phyloP scores from a whole-genome alignment of 2,888 invertebrate genomes.

The Ptychoptera albimana region DNA sequence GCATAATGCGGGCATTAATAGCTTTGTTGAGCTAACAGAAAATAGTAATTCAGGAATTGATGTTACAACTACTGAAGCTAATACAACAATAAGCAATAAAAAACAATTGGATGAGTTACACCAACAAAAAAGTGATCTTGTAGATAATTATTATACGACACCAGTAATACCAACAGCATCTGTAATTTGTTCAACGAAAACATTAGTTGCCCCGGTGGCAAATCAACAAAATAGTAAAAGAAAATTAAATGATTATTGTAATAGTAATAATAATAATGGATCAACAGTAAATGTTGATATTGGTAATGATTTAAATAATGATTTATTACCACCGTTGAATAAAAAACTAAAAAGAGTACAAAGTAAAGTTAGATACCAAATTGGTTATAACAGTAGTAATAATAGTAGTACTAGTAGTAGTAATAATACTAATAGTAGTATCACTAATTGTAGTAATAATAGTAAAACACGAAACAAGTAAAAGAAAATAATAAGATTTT shows the following conservation, averaged over 20 bases:
- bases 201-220: too few relatives aligned
- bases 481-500: background rate
- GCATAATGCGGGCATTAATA: background rate
- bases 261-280: too few relatives aligned
- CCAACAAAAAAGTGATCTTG: too few relatives aligned
- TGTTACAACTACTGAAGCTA: background rate
- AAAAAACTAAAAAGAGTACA: constrained; percentile 31
- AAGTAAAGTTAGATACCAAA: constrained; percentile 24
- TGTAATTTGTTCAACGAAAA: too few relatives aligned
- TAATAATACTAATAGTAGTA: too few relatives aligned
- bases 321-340: background rate
- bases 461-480: constrained; percentile 25
- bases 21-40: too few relatives aligned
- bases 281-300: too few relatives aligned
- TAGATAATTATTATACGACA: background rate
- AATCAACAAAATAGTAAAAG: too few relatives aligned
- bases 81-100: background rate
- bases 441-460: constrained; percentile 26
- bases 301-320: too few relatives aligned
- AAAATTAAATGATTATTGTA: too few relatives aligned
- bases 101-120: background rate
- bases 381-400: constrained; percentile 19
- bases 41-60: too few relatives aligned
- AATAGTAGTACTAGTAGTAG: constrained; percentile 29
- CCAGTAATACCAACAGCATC: background rate